phyloP scores from a whole-genome alignment of 1,140 invertebrate genomes.

The Aphelinus certus region DNA sequence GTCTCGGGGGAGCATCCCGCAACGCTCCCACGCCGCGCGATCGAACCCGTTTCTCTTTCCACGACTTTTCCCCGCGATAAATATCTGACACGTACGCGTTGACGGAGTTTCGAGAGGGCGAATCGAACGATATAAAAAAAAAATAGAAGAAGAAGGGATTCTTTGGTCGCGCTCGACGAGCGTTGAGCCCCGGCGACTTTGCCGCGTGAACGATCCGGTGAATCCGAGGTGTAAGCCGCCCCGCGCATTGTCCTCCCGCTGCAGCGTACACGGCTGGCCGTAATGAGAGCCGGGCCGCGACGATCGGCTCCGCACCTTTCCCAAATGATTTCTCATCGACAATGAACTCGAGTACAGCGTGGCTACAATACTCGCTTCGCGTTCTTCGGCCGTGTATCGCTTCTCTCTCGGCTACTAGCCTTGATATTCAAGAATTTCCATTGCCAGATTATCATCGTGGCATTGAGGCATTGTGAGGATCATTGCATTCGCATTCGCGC shows the following conservation, averaged over 20 bases:
- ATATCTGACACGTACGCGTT: slow-evolving; percentile 5
- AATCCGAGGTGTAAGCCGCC: neutral
- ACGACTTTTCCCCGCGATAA: slow-evolving; percentile 44
- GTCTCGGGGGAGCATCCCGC: slow-evolving; percentile 46
- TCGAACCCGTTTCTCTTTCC: slow-evolving; percentile 52
- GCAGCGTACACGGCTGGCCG: neutral
- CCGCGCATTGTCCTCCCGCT: neutral
- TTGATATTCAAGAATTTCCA: slow-evolving; percentile 16
- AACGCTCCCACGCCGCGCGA: slow-evolving; percentile 52
- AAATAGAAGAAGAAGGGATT: neutral
- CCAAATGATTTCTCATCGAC: neutral
- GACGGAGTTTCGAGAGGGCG: neutral
- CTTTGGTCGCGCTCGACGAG: neutral
- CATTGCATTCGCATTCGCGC: slow-evolving; percentile 8
- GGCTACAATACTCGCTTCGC: too few species aligned
- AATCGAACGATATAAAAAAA: neutral
- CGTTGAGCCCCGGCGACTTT: neutral
- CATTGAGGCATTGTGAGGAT: slow-evolving; percentile 17
- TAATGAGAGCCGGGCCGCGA: neutral
- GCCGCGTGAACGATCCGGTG: too few species aligned
- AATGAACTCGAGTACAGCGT: neutral
- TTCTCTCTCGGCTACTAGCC: neutral
- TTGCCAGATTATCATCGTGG: slow-evolving; percentile 24
- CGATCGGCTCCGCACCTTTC: neutral
- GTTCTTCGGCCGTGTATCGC: too few species aligned